Evolutionary conservation across 2,888 invertebrate species (phyloP).

Genomic region (Chromoteleia sp.): DNA sequence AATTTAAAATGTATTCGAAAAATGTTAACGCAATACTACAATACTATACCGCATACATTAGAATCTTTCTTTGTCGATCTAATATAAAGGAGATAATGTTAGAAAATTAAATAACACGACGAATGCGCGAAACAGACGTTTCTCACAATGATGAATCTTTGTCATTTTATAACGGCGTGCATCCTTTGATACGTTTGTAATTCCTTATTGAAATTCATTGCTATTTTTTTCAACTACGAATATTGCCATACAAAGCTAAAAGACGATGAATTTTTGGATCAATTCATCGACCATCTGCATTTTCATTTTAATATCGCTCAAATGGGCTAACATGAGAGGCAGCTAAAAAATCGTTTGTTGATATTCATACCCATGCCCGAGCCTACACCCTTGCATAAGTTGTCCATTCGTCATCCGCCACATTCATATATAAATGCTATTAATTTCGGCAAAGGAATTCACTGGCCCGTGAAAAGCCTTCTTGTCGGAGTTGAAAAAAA

Average conservation of each 20-base stretch:
- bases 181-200: conserved; percentile 19
- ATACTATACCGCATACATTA: neutral
- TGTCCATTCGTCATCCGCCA: conserved; percentile 76
- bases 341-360: conserved; percentile 64
- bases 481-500: conserved; percentile 72
- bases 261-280: conserved; percentile 39
- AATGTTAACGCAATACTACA: neutral
- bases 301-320: conserved; percentile 51
- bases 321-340: neutral
- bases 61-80: conserved; percentile 13
- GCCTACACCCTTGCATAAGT: conserved; percentile 76
- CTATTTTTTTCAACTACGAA: conserved; percentile 16
- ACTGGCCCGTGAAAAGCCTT: conserved; percentile 81
- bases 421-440: conserved; percentile 80
- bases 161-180: conserved; percentile 8
- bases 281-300: conserved; percentile 62
- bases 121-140: conserved; percentile 31
- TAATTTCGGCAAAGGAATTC: conserved; percentile 82
- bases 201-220: conserved; percentile 43
- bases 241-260: conserved; percentile 8
- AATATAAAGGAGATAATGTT: conserved; percentile 9
- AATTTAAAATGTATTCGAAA: too few species aligned
- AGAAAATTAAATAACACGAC: conserved; percentile 27
- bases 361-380: conserved; percentile 71
- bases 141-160: conserved; percentile 24